These are phyloP conservation scores for Sogatella furcifera DNA, from an alignment of 1,140 invertebrate genomes.

Conservation along the genomic window DNA sequence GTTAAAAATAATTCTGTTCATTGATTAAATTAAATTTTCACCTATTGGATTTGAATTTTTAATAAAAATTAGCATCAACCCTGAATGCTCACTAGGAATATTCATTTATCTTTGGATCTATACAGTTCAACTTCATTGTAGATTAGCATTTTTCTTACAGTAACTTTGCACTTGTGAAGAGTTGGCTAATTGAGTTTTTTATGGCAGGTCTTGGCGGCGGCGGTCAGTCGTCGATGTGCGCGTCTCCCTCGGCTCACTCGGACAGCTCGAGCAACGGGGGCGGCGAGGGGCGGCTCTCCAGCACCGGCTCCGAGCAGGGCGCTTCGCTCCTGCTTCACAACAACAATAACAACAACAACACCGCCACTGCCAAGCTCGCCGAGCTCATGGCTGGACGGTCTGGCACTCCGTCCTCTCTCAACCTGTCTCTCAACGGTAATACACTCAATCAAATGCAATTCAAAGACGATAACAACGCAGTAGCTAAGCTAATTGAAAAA, in stretches of 20 bases:
- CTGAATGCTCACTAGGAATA: not conserved
- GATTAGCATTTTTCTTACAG: too few relatives aligned
- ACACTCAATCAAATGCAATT: too few relatives aligned
- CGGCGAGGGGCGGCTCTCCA: constrained; percentile 62
- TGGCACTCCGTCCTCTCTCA: constrained; percentile 11
- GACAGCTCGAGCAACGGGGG: constrained; percentile 45
- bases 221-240: constrained; percentile 17
- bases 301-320: constrained; percentile 61
- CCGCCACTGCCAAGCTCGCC: constrained; percentile 29
- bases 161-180: too few relatives aligned
- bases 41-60: not conserved
- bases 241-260: constrained; percentile 66
- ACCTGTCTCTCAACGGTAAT: not conserved
- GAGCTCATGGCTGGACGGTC: constrained; percentile 28
- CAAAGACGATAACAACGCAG: too few relatives aligned
- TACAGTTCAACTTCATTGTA: too few relatives aligned
- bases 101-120: not conserved
- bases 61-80: too few relatives aligned
- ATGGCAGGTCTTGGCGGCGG: constrained; percentile 1
- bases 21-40: too few relatives aligned
- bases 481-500: too few relatives aligned
- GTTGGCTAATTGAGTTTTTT: not conserved
- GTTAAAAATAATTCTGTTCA: too few relatives aligned
- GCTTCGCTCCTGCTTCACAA: constrained; percentile 26
- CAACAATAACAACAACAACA: constrained; percentile 58